Base-by-base conservation (phyloP, 2,113 vertebrate species). In the Hippocampus zosterae region DNA sequence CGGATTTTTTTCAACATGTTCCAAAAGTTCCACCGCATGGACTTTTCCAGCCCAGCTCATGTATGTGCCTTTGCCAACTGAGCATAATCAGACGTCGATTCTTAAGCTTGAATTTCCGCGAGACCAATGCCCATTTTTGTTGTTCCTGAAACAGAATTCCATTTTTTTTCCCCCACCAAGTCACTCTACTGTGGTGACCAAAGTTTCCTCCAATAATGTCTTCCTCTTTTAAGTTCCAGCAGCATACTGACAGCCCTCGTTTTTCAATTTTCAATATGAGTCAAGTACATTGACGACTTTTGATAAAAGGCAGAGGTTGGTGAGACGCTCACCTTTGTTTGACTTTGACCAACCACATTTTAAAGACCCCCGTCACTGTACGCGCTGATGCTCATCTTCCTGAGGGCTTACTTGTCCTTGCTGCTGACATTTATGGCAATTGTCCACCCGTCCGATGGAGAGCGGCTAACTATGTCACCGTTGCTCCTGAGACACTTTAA, bases 401-500 rank as follows among this genome's bases (percentile, higher is more conserved):
- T 57, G 25, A 57, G 23, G 25, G 69, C 74, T 72, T 3, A 13
- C 57, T 68, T 65, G 78, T 84, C 78, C 77, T 84, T 78, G 70
- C 65, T 57, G 72, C 65, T 71, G 72, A 80, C 79, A 81, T 84
- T 81, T 81, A 63, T 2, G 4, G 78, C 78, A 70, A 72, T 81
- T 25, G 78, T 76, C 79, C 71, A 74, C 71, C 75, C 41, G 75
- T 85, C 48, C 61, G 82, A 71, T 77, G 74, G 67, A 74, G 73
- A 87, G 52, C 79, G 79, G 72, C 82, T 84, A 89, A 88, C 83
- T 88, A 77, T 89, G 87, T 85, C 87, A 85, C 70, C 70, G 79
- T 80, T 82, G 79, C 85, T 90, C 83, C 83, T 82, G 73, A 88
- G 83, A 85, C 84, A 62, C 77, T 85, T 90, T 84, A 88, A 87